Base-by-base conservation (phyloP, 2,888 invertebrate genomes). In the Cataglyphis livida region DNA sequence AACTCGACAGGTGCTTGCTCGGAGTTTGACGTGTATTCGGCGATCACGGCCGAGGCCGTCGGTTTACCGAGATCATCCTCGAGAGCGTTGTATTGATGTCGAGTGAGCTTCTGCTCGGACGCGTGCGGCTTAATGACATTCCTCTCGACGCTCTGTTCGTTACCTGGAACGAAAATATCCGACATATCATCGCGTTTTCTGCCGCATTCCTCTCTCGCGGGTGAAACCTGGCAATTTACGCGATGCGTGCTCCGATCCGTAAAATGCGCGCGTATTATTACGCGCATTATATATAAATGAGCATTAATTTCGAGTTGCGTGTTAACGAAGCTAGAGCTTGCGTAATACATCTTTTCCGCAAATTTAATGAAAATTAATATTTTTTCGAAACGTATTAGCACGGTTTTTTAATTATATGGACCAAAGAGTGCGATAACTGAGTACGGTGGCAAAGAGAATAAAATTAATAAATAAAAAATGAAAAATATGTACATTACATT, bases 71-170 rank as follows among this genome's bases (percentile, higher is more conserved):
- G 54, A 5, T 87, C 84, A 0, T 88, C 68, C 12, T 88, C 86
- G 9, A 75, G 78, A 6, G 35, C 61, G 10, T 54, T 87, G 32
- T 86, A 86, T 18, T 88, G 88, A 51, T 88, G 73, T 1, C 74
- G 85, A 9, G 18, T 65, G 1, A 61, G 35, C 3, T 88, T 85
- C 9, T 78, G 84, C 6, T n/a, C n/a, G 51, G 12, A 28, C 10
- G 70, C 18, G 10, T 62, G 64, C 3, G 32, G 3, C 35, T 59
- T 51, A 4, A 79, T 9, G 21, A 32, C 25, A n/a, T 15, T 66
- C 21, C 85, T 86, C 1, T 88, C 85, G 0, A 18, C 7, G n/a
- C 15, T 15, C 6, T 84, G 81, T 3, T 88, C 78, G 32, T 88
- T 88, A 44, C 38, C 78, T 79, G 59, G 6, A 79, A 79, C 70